Evolutionary conservation across 2,797 vertebrate species (phyloP), one percentile per base, ranked within the genome.

Genomic region (Halcyon chelicuti): DNA sequence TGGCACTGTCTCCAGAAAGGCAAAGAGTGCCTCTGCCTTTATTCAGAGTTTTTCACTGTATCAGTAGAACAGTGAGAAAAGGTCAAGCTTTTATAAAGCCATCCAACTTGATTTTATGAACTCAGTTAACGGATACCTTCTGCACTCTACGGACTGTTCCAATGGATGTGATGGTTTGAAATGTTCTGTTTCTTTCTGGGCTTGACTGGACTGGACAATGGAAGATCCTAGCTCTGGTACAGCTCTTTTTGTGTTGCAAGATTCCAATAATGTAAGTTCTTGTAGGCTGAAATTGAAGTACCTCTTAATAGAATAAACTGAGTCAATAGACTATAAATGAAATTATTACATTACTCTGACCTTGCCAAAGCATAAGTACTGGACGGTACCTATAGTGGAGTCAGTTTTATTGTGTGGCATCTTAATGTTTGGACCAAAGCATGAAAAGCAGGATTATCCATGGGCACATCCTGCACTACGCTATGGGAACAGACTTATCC

Each of bases 401-500:
- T 28, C 71, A 42, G 29, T 78, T 90, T 88, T 54, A 71, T 26
- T 18, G 26, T 77, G 11, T 9, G 13, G 7, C 47, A 49, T 57
- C 33, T 63, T 44, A 26, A 9, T 29, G 29, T 58, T 66, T 55
- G 63, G 42, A 54, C 16, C 40, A 35, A 19, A 44, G 42, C 78
- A 63, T 10, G n/a, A 63, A 73, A 62, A 22, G 22, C 31, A 79
- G 67, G 25, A 37, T 68, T 70, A 25, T 33, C 6, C 9, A 58
- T 0, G 3, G 33, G 28, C 28, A n/a, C 8, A 10, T 33, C 21
- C 42, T 66, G 46, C 22, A 31, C 18, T 29, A 3, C 1, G 0
- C 31, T 71, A 4, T 33, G 28, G 44, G 37, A 78, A 40, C 33
- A 65, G 26, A 39, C 4, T 68, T 10, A 7, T 7, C 33, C 70